phyloP scores from a whole-genome alignment of 2,888 invertebrate genomes.

The Acheta domesticus region DNA sequence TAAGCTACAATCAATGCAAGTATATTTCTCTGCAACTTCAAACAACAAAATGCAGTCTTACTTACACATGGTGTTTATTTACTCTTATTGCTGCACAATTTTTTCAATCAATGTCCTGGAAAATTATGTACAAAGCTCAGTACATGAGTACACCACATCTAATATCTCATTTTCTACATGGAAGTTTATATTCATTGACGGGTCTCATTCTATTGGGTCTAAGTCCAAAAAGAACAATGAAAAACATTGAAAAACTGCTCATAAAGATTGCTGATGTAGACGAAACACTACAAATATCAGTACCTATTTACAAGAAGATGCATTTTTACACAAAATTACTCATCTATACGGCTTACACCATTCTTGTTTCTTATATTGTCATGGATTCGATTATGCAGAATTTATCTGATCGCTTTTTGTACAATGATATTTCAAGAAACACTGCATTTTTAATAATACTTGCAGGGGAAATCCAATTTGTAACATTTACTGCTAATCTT shows the following conservation, averaged over 20 bases:
- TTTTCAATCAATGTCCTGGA: too few relatives aligned
- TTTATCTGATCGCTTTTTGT: neutral
- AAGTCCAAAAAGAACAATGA: neutral
- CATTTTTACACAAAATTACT: neutral
- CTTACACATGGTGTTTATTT: too few relatives aligned
- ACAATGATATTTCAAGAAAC: neutral
- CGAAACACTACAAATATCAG: neutral
- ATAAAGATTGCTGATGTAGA: neutral
- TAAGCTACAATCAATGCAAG: too few relatives aligned
- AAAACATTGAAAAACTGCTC: neutral
- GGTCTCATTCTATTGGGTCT: neutral
- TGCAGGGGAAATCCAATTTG: neutral
- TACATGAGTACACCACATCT: too few relatives aligned
- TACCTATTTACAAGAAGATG: neutral
- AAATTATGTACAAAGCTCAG: too few relatives aligned
- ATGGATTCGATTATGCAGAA: neutral
- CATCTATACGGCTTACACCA: too few relatives aligned
- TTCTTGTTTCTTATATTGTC: neutral
- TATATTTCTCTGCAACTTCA: too few relatives aligned
- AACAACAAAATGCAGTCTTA: too few relatives aligned
- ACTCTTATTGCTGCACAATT: too few relatives aligned
- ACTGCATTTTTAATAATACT: neutral
- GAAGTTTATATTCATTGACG: neutral
- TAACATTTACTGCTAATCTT: neutral
- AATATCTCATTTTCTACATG: neutral